Base-by-base conservation (phyloP, 2,797 vertebrate species). In the Chelon labrosus region DNA sequence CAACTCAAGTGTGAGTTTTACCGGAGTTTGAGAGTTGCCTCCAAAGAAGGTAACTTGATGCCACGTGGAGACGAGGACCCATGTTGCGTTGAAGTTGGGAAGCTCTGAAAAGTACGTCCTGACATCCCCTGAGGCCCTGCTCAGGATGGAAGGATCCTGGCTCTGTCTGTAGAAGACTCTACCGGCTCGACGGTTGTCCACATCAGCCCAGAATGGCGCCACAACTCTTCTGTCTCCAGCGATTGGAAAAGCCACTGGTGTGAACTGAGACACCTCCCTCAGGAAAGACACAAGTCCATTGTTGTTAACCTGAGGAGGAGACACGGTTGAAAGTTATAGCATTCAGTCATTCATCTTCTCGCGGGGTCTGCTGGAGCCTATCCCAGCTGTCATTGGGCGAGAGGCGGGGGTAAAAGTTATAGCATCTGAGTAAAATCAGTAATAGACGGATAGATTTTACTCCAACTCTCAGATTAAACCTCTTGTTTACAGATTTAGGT, bases 201-300 rank as follows among this genome's bases (percentile, higher is more conserved):
- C 97, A 0, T 99, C 98, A 0, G 98, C 97, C 98, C 98, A 99
- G 92, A 99, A 99, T 0, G 98, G 96, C 0, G 98, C 97, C 56
- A 99, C 97, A 6, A 97, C 98, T 0, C 97, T 93, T 10, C 98
- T 95, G 92, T 99, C 98, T 39, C 97, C 97, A 47, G 97, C 97
- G 22, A 99, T 98, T 3, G 98, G 98, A 86, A 99, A 99, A 53
- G 98, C 98, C 52, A 96, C 98, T 0, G 98, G 98, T 0, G 98
- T 99, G 92, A 98, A 99, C 88, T 99, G 98, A 49, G 98, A 99
- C 31, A 99, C 98, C 82, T 99, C 98, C 73, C 96, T 97, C 86
- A 99, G 93, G 93, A 99, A 99, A 27, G 98, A 99, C 73, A 99
- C 96, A 51, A 99, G 94, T 51, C 98, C 98, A 0, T 99, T 99